Percentiles rank a stretch among this genome's conserved stretches.
phyloP scores from a whole-genome alignment of 2,797 vertebrate species.

The Tinamus major region DNA sequence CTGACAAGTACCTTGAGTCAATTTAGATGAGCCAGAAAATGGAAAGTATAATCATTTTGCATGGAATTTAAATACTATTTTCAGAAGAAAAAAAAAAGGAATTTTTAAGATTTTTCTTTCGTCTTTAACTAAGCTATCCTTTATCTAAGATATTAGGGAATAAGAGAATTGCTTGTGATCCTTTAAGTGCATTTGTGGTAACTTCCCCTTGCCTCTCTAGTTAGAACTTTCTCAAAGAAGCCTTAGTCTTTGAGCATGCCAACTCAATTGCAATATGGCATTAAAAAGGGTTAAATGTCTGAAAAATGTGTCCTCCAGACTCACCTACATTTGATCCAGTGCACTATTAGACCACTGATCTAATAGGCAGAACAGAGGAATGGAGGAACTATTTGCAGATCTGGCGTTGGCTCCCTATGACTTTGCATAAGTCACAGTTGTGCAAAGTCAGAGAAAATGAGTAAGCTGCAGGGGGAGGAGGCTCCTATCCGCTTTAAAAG shows the following conservation, averaged over 20 bases:
- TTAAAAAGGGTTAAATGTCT: background rate
- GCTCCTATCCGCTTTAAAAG: slow-evolving; percentile 9
- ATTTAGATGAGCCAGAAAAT: background rate
- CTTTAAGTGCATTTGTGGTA: background rate
- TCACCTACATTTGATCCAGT: background rate
- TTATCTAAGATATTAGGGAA: background rate
- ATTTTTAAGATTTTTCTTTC: background rate
- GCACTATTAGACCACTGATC: background rate
- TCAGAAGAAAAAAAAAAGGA: background rate
- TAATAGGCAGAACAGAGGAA: background rate
- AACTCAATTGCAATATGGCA: background rate
- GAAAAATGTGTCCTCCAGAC: background rate
- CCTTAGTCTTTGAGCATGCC: background rate
- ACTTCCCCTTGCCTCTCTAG: background rate
- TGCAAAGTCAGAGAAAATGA: slow-evolving; percentile 56
- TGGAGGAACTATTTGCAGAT: slow-evolving; percentile 25
- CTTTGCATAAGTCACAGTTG: slow-evolving; percentile 47
- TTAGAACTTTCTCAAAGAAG: slow-evolving; percentile 11
- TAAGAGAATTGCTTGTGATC: background rate
- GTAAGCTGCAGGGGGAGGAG: background rate
- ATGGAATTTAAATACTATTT: background rate
- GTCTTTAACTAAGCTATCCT: background rate
- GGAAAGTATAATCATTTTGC: background rate
- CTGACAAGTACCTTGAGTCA: background rate
- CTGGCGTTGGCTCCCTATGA: slow-evolving; percentile 9